These are phyloP conservation scores for Microchrysa polita DNA, from an alignment of 2,888 invertebrate species.

Conservation along the genomic window DNA sequence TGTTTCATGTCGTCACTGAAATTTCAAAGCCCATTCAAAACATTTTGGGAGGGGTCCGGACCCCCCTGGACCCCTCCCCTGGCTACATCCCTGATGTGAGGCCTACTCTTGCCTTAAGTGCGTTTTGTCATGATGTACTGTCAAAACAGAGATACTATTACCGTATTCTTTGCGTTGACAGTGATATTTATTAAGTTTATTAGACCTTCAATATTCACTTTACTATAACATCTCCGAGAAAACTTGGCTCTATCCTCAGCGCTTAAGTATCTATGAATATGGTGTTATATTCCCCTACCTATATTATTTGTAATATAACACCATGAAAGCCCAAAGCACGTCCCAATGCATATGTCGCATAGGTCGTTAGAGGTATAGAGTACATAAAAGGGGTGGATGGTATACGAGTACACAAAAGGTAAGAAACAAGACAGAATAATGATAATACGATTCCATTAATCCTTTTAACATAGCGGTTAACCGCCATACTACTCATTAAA, in stretches of 20 bases:
- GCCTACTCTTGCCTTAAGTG: too few species aligned
- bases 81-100: too few species aligned
- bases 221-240: not conserved
- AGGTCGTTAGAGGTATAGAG: not conserved
- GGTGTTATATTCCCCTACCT: constrained; percentile 19
- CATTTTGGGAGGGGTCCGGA: too few species aligned
- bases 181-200: constrained; percentile 31
- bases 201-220: constrained; percentile 8
- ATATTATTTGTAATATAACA: constrained; percentile 11
- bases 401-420: constrained; percentile 17
- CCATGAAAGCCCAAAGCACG: constrained; percentile 6
- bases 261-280: not conserved
- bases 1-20: too few species aligned
- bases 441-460: constrained; percentile 38
- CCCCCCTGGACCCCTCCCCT: too few species aligned
- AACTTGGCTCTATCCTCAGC: not conserved
- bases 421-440: constrained; percentile 19
- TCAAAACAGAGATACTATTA: constrained; percentile 17
- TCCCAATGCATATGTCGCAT: constrained; percentile 20
- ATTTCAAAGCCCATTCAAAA: too few species aligned
- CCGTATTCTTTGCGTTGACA: not conserved
- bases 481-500: constrained; percentile 37
- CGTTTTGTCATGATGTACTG: too few species aligned
- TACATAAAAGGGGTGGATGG: not conserved
- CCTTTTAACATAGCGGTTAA: constrained; percentile 33